Percentiles rank a stretch among this genome's conserved stretches.
Evolutionary conservation across 2,888 invertebrate genomes (phyloP).

Genomic region (Synanthedon myopaeformis): DNA sequence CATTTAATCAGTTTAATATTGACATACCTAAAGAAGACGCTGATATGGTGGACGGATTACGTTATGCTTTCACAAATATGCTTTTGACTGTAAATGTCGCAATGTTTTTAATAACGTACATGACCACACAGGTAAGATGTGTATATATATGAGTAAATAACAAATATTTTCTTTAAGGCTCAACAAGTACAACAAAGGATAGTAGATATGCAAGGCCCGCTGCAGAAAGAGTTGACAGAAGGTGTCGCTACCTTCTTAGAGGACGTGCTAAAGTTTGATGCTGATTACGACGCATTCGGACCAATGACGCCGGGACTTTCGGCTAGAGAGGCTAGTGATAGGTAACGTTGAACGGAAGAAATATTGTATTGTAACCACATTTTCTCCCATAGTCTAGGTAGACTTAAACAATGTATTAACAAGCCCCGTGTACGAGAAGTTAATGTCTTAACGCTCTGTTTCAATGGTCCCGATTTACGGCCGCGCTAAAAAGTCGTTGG

Average conservation of each 20-base stretch:
- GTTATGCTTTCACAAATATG: constrained; percentile 83
- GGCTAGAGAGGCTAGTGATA: constrained; percentile 88
- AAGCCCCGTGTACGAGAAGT: no score
- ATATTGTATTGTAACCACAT: no score
- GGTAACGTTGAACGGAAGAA: constrained; percentile 36
- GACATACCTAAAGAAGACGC: constrained; percentile 81
- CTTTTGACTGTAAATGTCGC: constrained; percentile 72
- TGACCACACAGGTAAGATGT: not conserved
- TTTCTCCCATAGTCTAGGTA: no score
- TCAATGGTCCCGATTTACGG: no score
- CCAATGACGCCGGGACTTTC: constrained; percentile 87
- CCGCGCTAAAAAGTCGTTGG: no score
- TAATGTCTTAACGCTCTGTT: no score
- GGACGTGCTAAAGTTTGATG: constrained; percentile 77
- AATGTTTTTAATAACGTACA: not conserved
- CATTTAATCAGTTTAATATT: constrained; percentile 76
- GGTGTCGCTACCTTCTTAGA: constrained; percentile 76
- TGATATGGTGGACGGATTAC: constrained; percentile 81
- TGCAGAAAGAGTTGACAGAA: constrained; percentile 77
- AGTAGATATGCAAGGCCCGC: constrained; percentile 80
- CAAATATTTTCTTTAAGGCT: constrained; percentile 37
- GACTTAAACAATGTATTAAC: no score
- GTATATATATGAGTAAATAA: not conserved
- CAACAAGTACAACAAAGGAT: constrained; percentile 78
- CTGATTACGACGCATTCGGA: constrained; percentile 80